Evolutionary conservation across 2,113 vertebrate species (phyloP).

Genomic region (Zosterops pallidus): DNA sequence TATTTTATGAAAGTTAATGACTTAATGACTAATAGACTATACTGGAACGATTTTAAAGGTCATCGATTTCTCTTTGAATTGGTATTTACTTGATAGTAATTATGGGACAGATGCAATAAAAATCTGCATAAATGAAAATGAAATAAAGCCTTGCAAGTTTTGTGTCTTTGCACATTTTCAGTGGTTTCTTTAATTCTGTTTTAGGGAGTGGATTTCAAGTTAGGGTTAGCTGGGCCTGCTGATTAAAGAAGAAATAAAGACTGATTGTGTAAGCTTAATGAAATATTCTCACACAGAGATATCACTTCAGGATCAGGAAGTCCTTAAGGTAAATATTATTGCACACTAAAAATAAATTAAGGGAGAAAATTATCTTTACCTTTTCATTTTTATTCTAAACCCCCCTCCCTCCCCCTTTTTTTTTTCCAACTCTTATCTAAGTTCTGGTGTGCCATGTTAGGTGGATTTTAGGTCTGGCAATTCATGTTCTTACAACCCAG

Average conservation of each 20-base stretch:
- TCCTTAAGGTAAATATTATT: not conserved
- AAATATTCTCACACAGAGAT: not conserved
- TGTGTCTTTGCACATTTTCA: not conserved
- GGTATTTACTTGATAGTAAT: not conserved
- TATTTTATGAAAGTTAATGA: not conserved
- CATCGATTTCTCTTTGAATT: not conserved
- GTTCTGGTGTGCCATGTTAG: not conserved
- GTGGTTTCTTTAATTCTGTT: not conserved
- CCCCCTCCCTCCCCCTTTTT: too few species aligned
- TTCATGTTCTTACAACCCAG: not conserved
- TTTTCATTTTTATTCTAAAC: not conserved
- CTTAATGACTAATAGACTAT: not conserved
- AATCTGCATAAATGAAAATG: not conserved
- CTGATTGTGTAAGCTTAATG: not conserved
- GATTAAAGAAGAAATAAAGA: not conserved
- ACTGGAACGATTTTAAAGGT: not conserved
- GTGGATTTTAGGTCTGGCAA: not conserved
- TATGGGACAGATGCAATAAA: not conserved
- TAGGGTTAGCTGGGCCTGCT: not conserved
- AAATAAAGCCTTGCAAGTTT: not conserved
- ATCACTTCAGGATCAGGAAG: not conserved
- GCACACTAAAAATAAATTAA: not conserved
- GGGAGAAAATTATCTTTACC: not conserved
- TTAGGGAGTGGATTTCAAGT: not conserved
- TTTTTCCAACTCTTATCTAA: not conserved